Percentiles rank a stretch among this genome's conserved stretches.
Evolutionary conservation across 2,113 vertebrate species (phyloP).

Genomic region (Myotis yumanensis): DNA sequence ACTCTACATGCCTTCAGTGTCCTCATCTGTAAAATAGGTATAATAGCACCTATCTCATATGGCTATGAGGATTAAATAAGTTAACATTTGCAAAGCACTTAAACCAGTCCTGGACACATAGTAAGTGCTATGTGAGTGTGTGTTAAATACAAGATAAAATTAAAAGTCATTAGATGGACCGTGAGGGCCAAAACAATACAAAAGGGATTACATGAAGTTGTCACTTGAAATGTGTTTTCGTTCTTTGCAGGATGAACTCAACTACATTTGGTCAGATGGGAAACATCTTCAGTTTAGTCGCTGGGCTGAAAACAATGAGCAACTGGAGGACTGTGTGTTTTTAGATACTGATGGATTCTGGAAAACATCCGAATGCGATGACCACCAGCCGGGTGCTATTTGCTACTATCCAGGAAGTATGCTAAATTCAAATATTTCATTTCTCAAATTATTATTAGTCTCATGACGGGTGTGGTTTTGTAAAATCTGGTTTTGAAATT

Average conservation of each 20-base stretch:
- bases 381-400: constrained; percentile 88
- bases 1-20: not conserved
- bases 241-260: constrained; percentile 86
- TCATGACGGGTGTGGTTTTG: not conserved
- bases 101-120: not conserved
- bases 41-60: not conserved
- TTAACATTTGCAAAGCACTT: not conserved
- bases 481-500: constrained; percentile 53
- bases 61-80: not conserved
- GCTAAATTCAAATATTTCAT: constrained; percentile 58
- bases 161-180: not conserved
- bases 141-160: constrained; percentile 33
- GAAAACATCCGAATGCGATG: constrained; percentile 90
- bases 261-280: constrained; percentile 94
- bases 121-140: not conserved
- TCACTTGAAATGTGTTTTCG: constrained; percentile 12
- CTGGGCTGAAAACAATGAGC: constrained; percentile 87
- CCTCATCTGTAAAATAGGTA: not conserved
- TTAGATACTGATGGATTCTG: constrained; percentile 94
- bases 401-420: constrained; percentile 90
- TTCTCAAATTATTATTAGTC: not conserved
- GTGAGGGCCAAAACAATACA: not conserved
- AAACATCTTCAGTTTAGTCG: constrained; percentile 91
- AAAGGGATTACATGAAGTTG: not conserved
- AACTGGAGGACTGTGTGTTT: constrained; percentile 89